Evolutionary conservation across 2,888 invertebrate species (phyloP), one percentile per base, ranked within the genome.

Genomic region (Automeris io): DNA sequence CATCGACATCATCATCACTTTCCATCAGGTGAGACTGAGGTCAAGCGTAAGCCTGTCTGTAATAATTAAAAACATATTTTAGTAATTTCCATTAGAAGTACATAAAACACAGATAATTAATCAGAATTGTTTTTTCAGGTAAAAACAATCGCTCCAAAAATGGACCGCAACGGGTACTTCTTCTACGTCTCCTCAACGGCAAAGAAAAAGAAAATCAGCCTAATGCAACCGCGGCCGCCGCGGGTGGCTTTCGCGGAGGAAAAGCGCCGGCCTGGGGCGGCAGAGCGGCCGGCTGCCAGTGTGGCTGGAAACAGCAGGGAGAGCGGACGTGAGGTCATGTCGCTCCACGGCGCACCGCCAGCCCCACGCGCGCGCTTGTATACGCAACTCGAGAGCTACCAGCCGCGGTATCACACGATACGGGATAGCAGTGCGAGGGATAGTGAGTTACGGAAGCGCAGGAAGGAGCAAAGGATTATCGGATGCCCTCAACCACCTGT

Each of bases 181-280:
- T 85, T 75, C 70, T 83, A 83, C 73, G 78, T 81, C 24, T 56
- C 82, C 5, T 73, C 86, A 1, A 85, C 86, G 3, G 87, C 87
- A n/a, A 87, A 87, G 62, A 87, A 87, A 68, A 87, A 87, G 66
- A 87, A 83, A 62, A 83, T 87, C 49, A 86, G 74, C 57, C 60
- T 87, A 47, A 87, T 87, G 87, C 86, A 86, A 47, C 75, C 85
- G 5, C 76, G 73, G 54, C 80, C 86, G 45, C 87, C 87, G 45
- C 69, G 81, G 54, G 72, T 79, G 44, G 85, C 86, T 41, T 85
- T 83, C 57, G 67, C 60, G 7, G 83, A 82, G 48, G 80, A 81
- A 54, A 79, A 77, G 49, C 76, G 79, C 3, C 62, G 80, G 41
- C 74, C 80, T 35, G 85, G 81, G 66, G 66, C 66, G 35, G 79